These are phyloP conservation scores for Trinectes maculatus DNA, from an alignment of 2,113 vertebrate genomes.

Conservation along the genomic window DNA sequence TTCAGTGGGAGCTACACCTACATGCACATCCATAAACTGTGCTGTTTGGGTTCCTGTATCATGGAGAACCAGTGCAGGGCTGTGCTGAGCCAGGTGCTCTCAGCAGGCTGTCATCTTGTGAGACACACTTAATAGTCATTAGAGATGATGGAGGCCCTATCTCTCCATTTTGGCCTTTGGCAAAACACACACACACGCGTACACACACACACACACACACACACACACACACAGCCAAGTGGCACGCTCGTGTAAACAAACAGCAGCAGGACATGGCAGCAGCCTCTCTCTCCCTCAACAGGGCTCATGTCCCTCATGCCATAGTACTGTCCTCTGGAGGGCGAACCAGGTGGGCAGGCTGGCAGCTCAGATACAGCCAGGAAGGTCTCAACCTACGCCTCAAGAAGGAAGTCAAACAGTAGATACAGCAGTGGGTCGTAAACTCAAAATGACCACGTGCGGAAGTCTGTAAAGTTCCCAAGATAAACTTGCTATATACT, in stretches of 20 bases:
- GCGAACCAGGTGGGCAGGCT: conserved; percentile 46
- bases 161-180: conserved; percentile 67
- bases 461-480: background rate
- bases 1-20: conserved; percentile 50
- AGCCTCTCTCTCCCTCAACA: conserved; percentile 46
- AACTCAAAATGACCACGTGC: conserved; percentile 6
- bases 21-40: conserved; percentile 37
- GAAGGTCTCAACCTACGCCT: conserved; percentile 55
- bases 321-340: conserved; percentile 43
- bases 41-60: conserved; percentile 17
- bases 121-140: conserved; percentile 76
- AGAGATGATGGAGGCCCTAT: conserved; percentile 69
- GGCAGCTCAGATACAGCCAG: conserved; percentile 51
- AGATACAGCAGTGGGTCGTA: conserved; percentile 3
- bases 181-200: conserved; percentile 60
- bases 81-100: conserved; percentile 69
- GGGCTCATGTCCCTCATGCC: conserved; percentile 47
- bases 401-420: no score
- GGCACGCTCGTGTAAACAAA: conserved; percentile 82
- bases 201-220: conserved; percentile 27
- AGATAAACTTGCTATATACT: background rate
- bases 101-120: conserved; percentile 70
- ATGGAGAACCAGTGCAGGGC: conserved; percentile 20
- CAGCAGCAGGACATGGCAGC: conserved; percentile 61
- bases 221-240: conserved; percentile 66